phyloP scores from a whole-genome alignment of 2,797 vertebrate genomes.

The Amblyraja radiata region DNA sequence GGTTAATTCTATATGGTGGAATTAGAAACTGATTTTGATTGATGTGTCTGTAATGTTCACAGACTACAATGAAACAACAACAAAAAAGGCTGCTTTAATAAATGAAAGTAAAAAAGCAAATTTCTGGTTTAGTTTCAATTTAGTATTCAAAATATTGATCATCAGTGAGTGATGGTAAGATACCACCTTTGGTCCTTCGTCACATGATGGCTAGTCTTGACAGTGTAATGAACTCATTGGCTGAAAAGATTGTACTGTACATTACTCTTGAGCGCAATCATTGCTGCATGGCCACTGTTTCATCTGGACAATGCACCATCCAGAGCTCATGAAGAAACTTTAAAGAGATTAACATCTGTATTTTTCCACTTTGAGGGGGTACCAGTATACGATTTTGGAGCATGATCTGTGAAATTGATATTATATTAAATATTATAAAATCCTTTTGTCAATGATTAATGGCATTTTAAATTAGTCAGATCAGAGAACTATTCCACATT shows the following conservation, averaged over 20 bases:
- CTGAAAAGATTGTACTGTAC: constrained; percentile 65
- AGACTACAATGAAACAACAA: neutral
- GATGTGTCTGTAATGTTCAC: neutral
- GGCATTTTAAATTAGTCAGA: neutral
- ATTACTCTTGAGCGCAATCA: constrained; percentile 65
- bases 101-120: neutral
- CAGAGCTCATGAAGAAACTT: constrained; percentile 44
- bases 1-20: neutral
- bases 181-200: constrained; percentile 65
- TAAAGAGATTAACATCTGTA: constrained; percentile 41
- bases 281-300: constrained; percentile 63
- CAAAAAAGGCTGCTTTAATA: neutral
- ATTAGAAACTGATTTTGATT: neutral
- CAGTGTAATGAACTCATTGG: constrained; percentile 67
- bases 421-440: too few relatives aligned
- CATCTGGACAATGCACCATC: constrained; percentile 56
- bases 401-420: neutral
- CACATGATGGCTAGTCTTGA: constrained; percentile 63
- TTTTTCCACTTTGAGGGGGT: neutral
- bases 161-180: constrained; percentile 68
- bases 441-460: neutral
- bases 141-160: constrained; percentile 66
- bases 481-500: neutral
- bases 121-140: constrained; percentile 34
- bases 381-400: neutral